Conservation (phyloP, 1,140 invertebrate genomes). For the Asobara japonica region DNA sequence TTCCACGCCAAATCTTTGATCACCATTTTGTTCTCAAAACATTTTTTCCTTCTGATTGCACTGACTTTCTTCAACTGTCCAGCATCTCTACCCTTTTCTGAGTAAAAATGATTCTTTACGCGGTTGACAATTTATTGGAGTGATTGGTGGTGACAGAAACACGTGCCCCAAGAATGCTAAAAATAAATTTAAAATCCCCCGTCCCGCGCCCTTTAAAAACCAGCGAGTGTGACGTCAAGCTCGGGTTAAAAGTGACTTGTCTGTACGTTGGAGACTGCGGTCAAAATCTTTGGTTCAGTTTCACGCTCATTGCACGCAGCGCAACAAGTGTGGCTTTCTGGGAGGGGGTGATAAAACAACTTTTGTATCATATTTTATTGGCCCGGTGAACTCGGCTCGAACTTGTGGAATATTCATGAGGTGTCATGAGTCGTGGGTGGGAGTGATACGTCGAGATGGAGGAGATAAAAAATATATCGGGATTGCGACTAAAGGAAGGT, state of each 20-base stretch:
- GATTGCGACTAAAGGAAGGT: not conserved
- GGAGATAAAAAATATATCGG: not conserved
- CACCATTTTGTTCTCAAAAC: no score
- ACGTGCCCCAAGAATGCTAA: constrained; percentile 5
- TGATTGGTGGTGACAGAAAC: not conserved
- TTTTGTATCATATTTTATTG: not conserved
- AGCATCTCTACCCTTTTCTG: no score
- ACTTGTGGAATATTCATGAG: not conserved
- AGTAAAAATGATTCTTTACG: no score
- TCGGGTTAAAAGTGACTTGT: not conserved
- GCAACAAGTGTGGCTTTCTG: constrained; percentile 25
- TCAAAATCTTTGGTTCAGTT: constrained; percentile 4
- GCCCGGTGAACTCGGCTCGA: not conserved
- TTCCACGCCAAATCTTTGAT: no score
- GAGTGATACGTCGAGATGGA: not conserved
- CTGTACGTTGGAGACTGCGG: not conserved
- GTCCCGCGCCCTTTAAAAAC: not conserved
- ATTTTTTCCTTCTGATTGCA: no score
- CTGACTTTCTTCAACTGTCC: no score
- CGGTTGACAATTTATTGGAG: no score
- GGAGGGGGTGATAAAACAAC: not conserved
- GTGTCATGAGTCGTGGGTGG: no score
- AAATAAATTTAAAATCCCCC: constrained; percentile 20
- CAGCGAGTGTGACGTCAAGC: constrained; percentile 18
- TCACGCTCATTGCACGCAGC: constrained; percentile 5